These are phyloP conservation scores for Cavia porcellus DNA, from an alignment of 2,113 vertebrate species.

Conservation along the genomic window DNA sequence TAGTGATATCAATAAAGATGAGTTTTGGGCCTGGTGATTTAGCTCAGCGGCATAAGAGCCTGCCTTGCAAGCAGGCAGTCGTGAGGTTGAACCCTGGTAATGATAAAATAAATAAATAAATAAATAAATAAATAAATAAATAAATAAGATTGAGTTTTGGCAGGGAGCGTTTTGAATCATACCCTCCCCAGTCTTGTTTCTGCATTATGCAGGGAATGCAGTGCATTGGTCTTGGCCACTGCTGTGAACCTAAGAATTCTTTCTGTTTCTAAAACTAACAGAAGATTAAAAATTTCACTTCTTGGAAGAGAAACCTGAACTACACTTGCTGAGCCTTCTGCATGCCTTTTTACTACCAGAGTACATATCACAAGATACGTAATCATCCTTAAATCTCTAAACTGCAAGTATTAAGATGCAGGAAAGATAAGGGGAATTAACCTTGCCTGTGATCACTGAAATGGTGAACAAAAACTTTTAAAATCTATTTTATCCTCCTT, in stretches of 20 bases:
- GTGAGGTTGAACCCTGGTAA: too few species aligned
- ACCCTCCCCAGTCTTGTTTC: background rate
- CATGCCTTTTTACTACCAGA: background rate
- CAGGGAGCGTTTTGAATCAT: background rate
- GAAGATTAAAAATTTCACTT: background rate
- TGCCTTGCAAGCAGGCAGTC: too few species aligned
- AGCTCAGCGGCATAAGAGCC: too few species aligned
- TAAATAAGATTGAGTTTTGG: too few species aligned
- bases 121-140: too few species aligned
- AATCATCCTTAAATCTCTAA: background rate
- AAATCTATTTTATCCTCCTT: background rate
- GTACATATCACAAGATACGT: background rate
- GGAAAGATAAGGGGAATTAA: background rate
- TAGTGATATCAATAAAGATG: background rate
- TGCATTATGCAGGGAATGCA: rapidly evolving
- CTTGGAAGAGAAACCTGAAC: background rate
- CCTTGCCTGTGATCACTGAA: background rate
- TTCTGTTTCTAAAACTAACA: background rate
- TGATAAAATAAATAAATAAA: too few species aligned
- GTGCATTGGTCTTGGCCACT: rapidly evolving
- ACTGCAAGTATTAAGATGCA: background rate
- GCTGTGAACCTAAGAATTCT: background rate
- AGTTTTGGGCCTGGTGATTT: too few species aligned
- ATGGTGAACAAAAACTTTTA: background rate
- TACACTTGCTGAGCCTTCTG: background rate